A percentile compares a stretch with the other conserved stretches of the same genome.
Conservation (phyloP, 2,113 vertebrate genomes). For the Paramisgurnus dabryanus region DNA sequence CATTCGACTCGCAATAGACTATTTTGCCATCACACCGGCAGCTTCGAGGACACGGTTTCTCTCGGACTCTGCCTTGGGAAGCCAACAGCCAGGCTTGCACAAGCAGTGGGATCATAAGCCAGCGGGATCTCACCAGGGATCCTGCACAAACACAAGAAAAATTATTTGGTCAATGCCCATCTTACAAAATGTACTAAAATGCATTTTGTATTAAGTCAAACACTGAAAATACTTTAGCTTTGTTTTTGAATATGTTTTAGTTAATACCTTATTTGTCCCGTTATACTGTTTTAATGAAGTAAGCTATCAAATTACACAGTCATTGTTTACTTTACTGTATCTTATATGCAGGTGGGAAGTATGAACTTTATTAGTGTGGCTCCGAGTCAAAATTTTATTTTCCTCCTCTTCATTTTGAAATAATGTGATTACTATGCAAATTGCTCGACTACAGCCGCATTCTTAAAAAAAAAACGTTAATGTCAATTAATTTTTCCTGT, state of each 20-base stretch:
- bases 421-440: slow-evolving; percentile 22
- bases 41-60: slow-evolving; percentile 90
- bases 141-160: slow-evolving; percentile 62
- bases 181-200: neutral
- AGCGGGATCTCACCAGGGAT: slow-evolving; percentile 79
- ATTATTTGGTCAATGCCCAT: slow-evolving; percentile 26
- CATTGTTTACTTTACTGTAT: neutral
- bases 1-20: slow-evolving; percentile 96
- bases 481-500: neutral
- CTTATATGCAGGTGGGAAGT: neutral
- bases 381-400: neutral
- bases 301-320: neutral
- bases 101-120: slow-evolving; percentile 72
- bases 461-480: neutral
- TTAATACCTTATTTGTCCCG: slow-evolving; percentile 8
- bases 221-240: neutral
- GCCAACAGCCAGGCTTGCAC: slow-evolving; percentile 79
- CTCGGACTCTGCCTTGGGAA: slow-evolving; percentile 76
- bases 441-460: neutral
- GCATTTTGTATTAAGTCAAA: neutral
- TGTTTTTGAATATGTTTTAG: neutral
- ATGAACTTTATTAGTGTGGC: neutral
- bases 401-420: slow-evolving; percentile 1
- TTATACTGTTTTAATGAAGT: neutral
- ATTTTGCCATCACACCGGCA: slow-evolving; percentile 98